A percentile compares a stretch with the other conserved stretches of the same genome.
These are phyloP conservation scores for human DNA, from an alignment of 2,113 vertebrate genomes.

Conservation along the genomic window GRCh38 chr11:9996001-9996500, in stretches of 20 bases:
- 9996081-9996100: neutral
- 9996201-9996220: slow-evolving; percentile 13
- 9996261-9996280: slow-evolving; percentile 31
- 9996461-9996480: too few relatives aligned
- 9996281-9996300: slow-evolving; percentile 2
- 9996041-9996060: neutral
- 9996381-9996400: neutral
- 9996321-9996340: neutral
- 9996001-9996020: neutral
- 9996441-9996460: too few relatives aligned
- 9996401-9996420: too few relatives aligned
- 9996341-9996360: slow-evolving; percentile 43
- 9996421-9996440: too few relatives aligned
- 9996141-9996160: neutral
- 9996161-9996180: slow-evolving; percentile 14
- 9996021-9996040: neutral
- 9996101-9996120: neutral
- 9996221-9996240: neutral
- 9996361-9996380: neutral
- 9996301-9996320: neutral
- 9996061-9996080: neutral
- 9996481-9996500: too few relatives aligned
- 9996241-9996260: neutral
- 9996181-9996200: neutral
- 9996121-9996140: neutral